These are phyloP conservation scores for Charanyca ferruginea DNA, from an alignment of 2,888 invertebrate species.

Conservation along the genomic window DNA sequence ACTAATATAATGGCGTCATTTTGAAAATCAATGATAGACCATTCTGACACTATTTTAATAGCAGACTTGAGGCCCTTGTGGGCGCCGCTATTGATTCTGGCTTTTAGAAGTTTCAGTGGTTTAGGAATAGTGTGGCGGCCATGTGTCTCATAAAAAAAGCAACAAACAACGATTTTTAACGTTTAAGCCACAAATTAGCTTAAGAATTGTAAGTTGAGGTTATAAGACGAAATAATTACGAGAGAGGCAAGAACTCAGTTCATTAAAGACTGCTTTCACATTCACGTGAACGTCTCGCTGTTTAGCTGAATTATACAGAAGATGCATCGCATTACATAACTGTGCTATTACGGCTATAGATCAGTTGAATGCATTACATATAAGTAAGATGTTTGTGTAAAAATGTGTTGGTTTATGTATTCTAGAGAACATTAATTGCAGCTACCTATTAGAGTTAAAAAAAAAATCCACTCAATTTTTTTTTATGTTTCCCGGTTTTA, in stretches of 20 bases:
- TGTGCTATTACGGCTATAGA: constrained; percentile 5
- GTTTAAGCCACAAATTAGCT: no score
- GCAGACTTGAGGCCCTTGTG: no score
- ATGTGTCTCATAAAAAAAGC: no score
- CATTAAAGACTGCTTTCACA: constrained; percentile 50
- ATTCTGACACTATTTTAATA: no score
- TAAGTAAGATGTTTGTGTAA: constrained; percentile 23
- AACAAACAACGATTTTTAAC: no score
- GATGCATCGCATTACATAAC: constrained; percentile 48
- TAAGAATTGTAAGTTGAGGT: background rate
- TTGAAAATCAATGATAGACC: no score
- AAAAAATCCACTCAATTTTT: no score
- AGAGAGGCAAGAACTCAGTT: constrained; percentile 20
- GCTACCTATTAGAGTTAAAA: background rate
- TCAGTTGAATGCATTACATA: constrained; percentile 46
- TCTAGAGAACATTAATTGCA: background rate
- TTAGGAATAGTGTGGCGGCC: no score
- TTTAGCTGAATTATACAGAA: constrained; percentile 12
- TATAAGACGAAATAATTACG: background rate
- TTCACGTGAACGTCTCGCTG: constrained; percentile 11
- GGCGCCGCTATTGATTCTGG: no score
- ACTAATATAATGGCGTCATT: no score
- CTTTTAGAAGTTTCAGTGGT: no score
- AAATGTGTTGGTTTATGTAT: background rate
- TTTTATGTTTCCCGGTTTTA: no score